A percentile compares a stretch with the other conserved stretches of the same genome.
Evolutionary conservation across 2,797 vertebrate species (phyloP).

Genomic region (Champsocephalus esox): DNA sequence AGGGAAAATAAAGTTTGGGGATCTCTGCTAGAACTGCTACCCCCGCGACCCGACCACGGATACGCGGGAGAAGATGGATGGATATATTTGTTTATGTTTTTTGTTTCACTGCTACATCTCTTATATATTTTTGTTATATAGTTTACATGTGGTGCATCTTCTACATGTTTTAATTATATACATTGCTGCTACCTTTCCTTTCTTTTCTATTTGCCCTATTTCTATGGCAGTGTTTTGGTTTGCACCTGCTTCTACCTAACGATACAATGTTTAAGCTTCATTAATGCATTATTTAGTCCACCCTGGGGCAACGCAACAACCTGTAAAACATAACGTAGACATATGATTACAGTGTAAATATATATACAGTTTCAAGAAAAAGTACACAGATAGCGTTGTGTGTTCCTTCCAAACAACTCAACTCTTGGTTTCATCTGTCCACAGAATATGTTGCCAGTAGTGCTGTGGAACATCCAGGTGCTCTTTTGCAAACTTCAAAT

Average conservation of each 20-base stretch:
- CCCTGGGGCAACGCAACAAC: neutral
- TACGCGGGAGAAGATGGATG: too few species aligned
- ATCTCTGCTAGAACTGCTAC: too few species aligned
- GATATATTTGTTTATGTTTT: neutral
- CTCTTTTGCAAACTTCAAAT: too few species aligned
- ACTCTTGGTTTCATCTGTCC: too few species aligned
- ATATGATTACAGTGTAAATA: neutral
- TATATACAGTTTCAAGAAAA: too few species aligned
- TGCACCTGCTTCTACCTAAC: neutral
- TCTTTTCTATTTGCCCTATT: neutral
- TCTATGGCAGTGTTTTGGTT: too few species aligned
- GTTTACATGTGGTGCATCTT: neutral
- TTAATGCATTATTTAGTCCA: neutral
- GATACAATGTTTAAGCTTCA: neutral
- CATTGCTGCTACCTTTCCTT: neutral
- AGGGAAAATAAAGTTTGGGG: too few species aligned
- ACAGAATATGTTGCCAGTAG: too few species aligned
- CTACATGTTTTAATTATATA: neutral
- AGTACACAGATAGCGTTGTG: too few species aligned
- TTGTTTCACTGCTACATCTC: neutral
- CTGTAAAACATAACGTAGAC: neutral
- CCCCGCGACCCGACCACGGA: too few species aligned
- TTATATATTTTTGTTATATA: neutral
- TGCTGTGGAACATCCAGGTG: too few species aligned
- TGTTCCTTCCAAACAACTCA: too few species aligned